These are phyloP conservation scores for Laspeyria flexula DNA, from an alignment of 2,888 invertebrate species.

Conservation along the genomic window DNA sequence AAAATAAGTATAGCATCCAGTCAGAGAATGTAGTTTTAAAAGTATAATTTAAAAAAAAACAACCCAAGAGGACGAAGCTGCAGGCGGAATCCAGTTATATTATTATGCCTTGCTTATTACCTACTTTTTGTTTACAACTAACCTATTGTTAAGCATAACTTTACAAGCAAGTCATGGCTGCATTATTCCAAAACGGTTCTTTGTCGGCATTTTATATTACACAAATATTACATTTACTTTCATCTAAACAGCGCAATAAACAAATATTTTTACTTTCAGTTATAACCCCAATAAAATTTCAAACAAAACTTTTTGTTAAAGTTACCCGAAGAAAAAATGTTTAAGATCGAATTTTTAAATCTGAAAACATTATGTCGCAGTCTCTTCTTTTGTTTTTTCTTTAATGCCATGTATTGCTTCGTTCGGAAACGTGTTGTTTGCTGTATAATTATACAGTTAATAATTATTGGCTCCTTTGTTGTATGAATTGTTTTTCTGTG, in stretches of 20 bases:
- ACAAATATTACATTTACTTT: conserved; percentile 3
- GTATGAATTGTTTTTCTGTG: conserved; percentile 11
- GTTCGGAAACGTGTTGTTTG: conserved; percentile 20
- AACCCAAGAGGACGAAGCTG: too few relatives aligned
- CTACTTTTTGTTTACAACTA: not conserved
- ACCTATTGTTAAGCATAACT: too few relatives aligned
- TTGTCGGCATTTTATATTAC: not conserved
- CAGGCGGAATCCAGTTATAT: too few relatives aligned
- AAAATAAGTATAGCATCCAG: too few relatives aligned
- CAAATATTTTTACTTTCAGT: conserved; percentile 22
- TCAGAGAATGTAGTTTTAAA: too few relatives aligned
- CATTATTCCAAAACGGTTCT: too few relatives aligned
- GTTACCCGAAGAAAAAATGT: conserved; percentile 8
- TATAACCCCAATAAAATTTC: conserved; percentile 22
- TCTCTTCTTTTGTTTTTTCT: conserved; percentile 14
- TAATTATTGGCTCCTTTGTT: conserved; percentile 29
- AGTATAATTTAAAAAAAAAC: too few relatives aligned
- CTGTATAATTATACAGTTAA: conserved; percentile 24
- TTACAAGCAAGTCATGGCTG: too few relatives aligned
- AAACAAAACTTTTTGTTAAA: conserved; percentile 10
- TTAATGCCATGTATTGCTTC: conserved; percentile 17
- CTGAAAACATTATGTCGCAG: conserved; percentile 2
- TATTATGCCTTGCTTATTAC: too few relatives aligned
- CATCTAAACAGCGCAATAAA: not conserved
- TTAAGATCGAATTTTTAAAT: not conserved